Evolutionary conservation across 2,113 vertebrate species (phyloP).

Genomic region (Montifringilla adamsi): DNA sequence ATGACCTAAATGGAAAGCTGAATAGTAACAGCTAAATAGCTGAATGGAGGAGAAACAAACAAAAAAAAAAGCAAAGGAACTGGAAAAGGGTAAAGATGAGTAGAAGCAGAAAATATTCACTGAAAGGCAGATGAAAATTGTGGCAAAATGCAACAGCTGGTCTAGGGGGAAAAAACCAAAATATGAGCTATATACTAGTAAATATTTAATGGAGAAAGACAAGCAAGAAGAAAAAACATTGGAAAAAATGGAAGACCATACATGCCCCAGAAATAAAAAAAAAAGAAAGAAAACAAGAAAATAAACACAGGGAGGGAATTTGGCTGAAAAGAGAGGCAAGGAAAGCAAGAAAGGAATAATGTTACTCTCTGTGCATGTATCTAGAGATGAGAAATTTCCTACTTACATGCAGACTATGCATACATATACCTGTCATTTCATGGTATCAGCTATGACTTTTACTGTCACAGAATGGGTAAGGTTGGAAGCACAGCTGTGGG

Average conservation of each 20-base stretch:
- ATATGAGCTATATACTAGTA: background rate
- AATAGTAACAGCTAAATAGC: background rate
- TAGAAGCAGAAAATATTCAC: background rate
- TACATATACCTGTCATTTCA: background rate
- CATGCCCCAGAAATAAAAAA: background rate
- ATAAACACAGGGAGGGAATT: background rate
- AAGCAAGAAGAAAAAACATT: background rate
- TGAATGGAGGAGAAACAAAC: background rate
- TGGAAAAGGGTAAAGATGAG: background rate
- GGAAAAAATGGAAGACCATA: background rate
- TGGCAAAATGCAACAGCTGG: background rate
- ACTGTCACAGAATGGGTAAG: background rate
- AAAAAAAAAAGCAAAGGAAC: background rate
- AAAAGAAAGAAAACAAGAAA: rapidly evolving
- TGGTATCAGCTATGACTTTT: background rate
- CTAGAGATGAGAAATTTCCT: background rate
- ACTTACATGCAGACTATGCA: background rate
- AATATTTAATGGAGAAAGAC: background rate
- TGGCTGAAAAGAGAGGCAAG: background rate
- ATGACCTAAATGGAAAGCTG: background rate
- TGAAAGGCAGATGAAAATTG: background rate
- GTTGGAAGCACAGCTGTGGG: background rate
- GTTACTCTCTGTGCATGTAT: background rate
- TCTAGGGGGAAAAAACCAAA: background rate
- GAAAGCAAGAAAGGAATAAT: background rate